phyloP scores from a whole-genome alignment of 2,797 vertebrate species.

The Lophius americanus region DNA sequence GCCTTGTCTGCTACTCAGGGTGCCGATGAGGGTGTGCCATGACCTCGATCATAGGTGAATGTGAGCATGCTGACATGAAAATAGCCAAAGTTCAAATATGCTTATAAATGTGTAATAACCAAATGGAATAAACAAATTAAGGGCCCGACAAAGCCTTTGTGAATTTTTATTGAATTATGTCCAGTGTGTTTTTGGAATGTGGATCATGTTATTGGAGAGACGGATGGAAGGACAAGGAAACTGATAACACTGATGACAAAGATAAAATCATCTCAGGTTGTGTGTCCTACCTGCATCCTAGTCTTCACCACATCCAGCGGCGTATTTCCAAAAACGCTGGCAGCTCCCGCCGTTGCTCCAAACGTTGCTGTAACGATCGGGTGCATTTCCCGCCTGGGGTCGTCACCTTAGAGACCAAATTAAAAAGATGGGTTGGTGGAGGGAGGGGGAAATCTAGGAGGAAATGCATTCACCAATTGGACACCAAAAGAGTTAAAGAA shows the following conservation, averaged over 20 bases:
- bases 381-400: slow-evolving; percentile 80
- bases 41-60: too few relatives aligned
- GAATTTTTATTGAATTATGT: too few relatives aligned
- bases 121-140: too few relatives aligned
- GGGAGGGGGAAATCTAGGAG: background rate
- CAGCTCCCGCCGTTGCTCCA: slow-evolving; percentile 85
- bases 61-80: too few relatives aligned
- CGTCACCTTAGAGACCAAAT: slow-evolving; percentile 74
- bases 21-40: too few relatives aligned
- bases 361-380: slow-evolving; percentile 85
- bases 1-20: too few relatives aligned
- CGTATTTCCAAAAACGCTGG: slow-evolving; percentile 88
- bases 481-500: background rate
- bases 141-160: too few relatives aligned
- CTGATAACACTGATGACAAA: background rate
- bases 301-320: slow-evolving; percentile 89
- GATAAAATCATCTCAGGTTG: background rate
- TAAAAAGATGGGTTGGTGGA: background rate
- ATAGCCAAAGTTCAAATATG: too few relatives aligned
- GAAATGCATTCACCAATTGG: background rate
- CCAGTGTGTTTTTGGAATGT: too few relatives aligned
- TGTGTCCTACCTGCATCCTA: slow-evolving; percentile 84
- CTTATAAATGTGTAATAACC: too few relatives aligned
- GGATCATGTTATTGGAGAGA: too few relatives aligned
- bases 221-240: background rate